phyloP scores from a whole-genome alignment of 2,797 vertebrate species.

The Lutjanus campechanus region DNA sequence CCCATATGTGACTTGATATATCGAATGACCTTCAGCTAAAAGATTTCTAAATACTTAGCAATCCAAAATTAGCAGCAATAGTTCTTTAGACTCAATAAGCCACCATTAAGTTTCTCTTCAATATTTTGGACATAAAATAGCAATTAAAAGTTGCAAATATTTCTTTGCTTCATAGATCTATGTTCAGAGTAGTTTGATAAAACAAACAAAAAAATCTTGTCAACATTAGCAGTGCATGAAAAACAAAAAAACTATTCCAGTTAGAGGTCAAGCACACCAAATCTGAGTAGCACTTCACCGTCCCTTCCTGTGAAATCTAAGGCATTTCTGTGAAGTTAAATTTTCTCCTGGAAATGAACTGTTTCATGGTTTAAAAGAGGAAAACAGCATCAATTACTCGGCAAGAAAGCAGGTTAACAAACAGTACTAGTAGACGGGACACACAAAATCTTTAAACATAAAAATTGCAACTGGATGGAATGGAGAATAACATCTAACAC shows the following conservation, averaged over 20 bases:
- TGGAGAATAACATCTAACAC: slow-evolving; percentile 22
- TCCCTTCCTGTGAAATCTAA: slow-evolving; percentile 69
- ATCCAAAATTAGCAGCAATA: slow-evolving; percentile 80
- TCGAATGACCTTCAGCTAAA: slow-evolving; percentile 56
- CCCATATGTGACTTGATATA: slow-evolving; percentile 28
- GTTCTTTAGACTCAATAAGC: slow-evolving; percentile 52
- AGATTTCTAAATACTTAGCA: slow-evolving; percentile 44
- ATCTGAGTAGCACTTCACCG: slow-evolving; percentile 57
- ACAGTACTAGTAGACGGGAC: slow-evolving; percentile 3
- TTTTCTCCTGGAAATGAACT: slow-evolving; percentile 54
- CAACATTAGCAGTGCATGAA: slow-evolving; percentile 62
- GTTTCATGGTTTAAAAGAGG: slow-evolving; percentile 29
- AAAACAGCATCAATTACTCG: slow-evolving; percentile 9
- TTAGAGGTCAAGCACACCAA: slow-evolving; percentile 48
- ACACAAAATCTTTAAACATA: background rate
- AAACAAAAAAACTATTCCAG: slow-evolving; percentile 47
- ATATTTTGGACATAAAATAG: slow-evolving; percentile 40
- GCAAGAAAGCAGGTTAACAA: slow-evolving; percentile 29
- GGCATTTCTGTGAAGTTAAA: slow-evolving; percentile 75
- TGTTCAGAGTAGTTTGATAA: slow-evolving; percentile 46
- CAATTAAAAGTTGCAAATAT: slow-evolving; percentile 27
- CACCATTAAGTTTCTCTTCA: slow-evolving; percentile 54
- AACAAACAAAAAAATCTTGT: slow-evolving; percentile 31
- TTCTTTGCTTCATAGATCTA: slow-evolving; percentile 52
- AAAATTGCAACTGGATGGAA: slow-evolving; percentile 33